A percentile compares a stretch with the other conserved stretches of the same genome.
Conservation (phyloP, 2,888 invertebrate genomes). For the Leptogaster cylindrica region DNA sequence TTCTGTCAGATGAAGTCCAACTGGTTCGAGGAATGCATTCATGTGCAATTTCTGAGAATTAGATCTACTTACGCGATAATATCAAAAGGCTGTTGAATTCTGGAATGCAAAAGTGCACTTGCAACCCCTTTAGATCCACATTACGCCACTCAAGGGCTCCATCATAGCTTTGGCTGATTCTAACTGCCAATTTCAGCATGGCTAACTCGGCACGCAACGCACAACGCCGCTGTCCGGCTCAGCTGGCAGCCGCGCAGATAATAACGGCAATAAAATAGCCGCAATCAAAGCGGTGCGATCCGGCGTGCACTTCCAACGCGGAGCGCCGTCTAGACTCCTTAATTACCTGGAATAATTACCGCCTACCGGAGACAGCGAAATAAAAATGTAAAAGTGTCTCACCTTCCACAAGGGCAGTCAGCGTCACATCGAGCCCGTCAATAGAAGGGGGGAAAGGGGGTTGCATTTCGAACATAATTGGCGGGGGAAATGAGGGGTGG, state of each 20-base stretch:
- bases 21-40: too few species aligned
- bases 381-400: conserved; percentile 28
- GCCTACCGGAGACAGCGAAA: conserved; percentile 30
- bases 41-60: too few species aligned
- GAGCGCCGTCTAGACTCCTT: conserved; percentile 31
- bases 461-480: conserved; percentile 36
- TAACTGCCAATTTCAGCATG: too few species aligned
- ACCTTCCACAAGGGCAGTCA: conserved; percentile 37
- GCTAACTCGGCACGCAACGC: not conserved
- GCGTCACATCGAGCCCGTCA: conserved; percentile 30
- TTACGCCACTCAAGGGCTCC: too few species aligned
- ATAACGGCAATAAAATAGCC: conserved; percentile 25
- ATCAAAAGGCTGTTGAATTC: too few species aligned
- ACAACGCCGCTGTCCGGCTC: not conserved
- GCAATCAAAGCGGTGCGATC: conserved; percentile 11
- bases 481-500: conserved; percentile 4
- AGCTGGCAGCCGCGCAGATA: not conserved
- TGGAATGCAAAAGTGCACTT: too few species aligned
- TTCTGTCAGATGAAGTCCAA: too few species aligned
- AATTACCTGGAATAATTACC: conserved; percentile 38
- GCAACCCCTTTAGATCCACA: too few species aligned
- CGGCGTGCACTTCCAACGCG: conserved; percentile 20
- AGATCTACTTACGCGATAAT: too few species aligned
- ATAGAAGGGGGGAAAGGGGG: conserved; percentile 21
- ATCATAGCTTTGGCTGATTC: too few species aligned